Evolutionary conservation across 2,113 vertebrate genomes (phyloP), one percentile per base, ranked within the genome.

Genomic region (Chaetops frenatus): DNA sequence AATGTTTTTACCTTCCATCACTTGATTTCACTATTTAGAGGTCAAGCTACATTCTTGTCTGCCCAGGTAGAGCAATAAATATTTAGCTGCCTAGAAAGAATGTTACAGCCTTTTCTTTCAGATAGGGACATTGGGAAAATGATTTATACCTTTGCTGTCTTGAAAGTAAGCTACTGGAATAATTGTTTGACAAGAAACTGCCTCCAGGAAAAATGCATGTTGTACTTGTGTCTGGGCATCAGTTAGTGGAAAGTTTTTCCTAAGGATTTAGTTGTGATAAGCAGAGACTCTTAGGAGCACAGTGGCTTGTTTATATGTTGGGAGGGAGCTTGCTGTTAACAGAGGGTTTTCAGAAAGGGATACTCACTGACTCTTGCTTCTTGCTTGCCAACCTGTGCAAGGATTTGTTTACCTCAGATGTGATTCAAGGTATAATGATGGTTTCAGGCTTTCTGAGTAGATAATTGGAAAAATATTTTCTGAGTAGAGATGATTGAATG

Each of bases 61-160:
- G 66, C 42, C 85, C 94, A 95, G 86, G 83, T 88, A 84, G 15
- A 80, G 66, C 81, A 88, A 72, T 96, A 97, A 94, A 95, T 94
- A 91, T 82, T 69, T 79, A 80, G 54, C 66, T 91, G 73, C 81
- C 69, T 82, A 47, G 33, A 80, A 94, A 91, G 85, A 97, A 92
- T 80, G 66, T 72, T 85, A 58, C 25, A 90, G 78, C 27, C 36
- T 83, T 92, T 94, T 64, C 33, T 48, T 94, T 90, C 67, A 81
- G 47, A 83, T 15, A 51, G 60, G 76, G 54, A n/a, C 54, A n/a
- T 31, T n/a, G 35, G 71, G 22, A 40, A 69, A 78, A 86, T 86
- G 38, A 95, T 95, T 95, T 86, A 80, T 81, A 58, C 14, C 35
- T 90, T 76, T 73, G 64, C 61, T 58, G 36, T 62, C 67, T 51